These are phyloP conservation scores for Drosophila ezoana DNA, from an alignment of 2,888 invertebrate genomes.

Conservation along the genomic window DNA sequence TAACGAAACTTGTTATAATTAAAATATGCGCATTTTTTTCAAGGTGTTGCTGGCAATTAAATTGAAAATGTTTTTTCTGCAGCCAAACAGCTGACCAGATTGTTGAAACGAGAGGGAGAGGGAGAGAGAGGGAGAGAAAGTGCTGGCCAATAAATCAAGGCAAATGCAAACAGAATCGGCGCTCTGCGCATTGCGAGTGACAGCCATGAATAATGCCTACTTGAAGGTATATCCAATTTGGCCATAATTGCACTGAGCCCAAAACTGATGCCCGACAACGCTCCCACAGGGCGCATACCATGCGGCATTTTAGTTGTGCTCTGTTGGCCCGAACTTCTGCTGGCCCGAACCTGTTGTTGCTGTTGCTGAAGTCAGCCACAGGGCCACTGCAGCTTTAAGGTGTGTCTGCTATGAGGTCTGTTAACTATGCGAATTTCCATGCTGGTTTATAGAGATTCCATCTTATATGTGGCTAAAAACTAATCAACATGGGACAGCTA, in stretches of 20 bases:
- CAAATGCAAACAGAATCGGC: conserved; percentile 29
- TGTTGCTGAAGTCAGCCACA: neutral
- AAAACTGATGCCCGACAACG: neutral
- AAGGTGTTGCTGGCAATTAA: conserved; percentile 70
- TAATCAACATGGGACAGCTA: no score
- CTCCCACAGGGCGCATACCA: conserved; percentile 2
- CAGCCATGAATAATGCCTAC: conserved; percentile 27
- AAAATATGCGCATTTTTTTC: conserved; percentile 67
- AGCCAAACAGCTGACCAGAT: conserved; percentile 43
- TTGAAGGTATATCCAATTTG: conserved; percentile 31
- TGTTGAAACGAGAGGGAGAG: conserved; percentile 1
- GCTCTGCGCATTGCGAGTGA: conserved; percentile 11
- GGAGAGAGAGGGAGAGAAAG: neutral
- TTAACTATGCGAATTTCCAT: no score
- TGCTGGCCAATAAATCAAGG: conserved; percentile 47
- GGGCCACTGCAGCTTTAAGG: conserved; percentile 36
- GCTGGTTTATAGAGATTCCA: no score
- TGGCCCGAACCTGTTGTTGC: neutral
- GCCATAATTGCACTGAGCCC: conserved; percentile 24
- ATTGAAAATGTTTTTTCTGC: conserved; percentile 50
- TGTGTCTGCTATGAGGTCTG: conserved; percentile 39
- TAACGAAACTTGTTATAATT: conserved; percentile 77
- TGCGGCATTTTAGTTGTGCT: conserved; percentile 20
- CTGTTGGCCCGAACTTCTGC: conserved; percentile 4
- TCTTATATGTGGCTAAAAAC: no score